These are phyloP conservation scores for Oncorhynchus mykiss DNA, from an alignment of 2,113 vertebrate species.

Conservation along the genomic window DNA sequence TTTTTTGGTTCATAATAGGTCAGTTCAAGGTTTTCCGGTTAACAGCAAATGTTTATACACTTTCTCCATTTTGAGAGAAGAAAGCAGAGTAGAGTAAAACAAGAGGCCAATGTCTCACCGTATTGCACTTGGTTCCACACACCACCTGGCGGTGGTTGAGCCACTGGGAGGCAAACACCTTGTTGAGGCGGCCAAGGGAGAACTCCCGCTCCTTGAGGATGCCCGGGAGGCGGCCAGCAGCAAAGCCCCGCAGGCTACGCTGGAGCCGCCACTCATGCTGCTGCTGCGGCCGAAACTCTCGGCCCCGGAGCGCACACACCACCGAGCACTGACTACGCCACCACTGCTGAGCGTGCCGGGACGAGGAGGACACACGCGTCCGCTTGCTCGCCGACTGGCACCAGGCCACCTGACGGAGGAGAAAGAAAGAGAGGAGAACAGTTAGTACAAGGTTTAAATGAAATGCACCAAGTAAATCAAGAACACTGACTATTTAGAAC, in stretches of 20 bases:
- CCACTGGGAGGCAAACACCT: slow-evolving; percentile 99
- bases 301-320: slow-evolving; percentile 89
- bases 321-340: slow-evolving; percentile 81
- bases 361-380: slow-evolving; percentile 76
- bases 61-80: too few species aligned
- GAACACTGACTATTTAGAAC: too few species aligned
- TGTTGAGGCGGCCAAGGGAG: slow-evolving; percentile 92
- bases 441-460: background rate
- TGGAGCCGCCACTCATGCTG: slow-evolving; percentile 85
- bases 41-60: too few species aligned
- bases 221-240: slow-evolving; percentile 88
- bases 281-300: slow-evolving; percentile 87
- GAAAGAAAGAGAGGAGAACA: background rate
- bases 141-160: slow-evolving; percentile 97
- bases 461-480: too few species aligned
- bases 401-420: slow-evolving; percentile 64
- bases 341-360: slow-evolving; percentile 75
- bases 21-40: background rate
- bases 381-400: slow-evolving; percentile 70
- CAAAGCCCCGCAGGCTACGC: slow-evolving; percentile 82
- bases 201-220: slow-evolving; percentile 92
- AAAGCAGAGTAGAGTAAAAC: too few species aligned
- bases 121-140: slow-evolving; percentile 98
- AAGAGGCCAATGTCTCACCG: slow-evolving; percentile 74
- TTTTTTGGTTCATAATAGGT: background rate